Evolutionary conservation across 1,140 invertebrate species (phyloP), one percentile per base, ranked within the genome.

Genomic region (Lordiphosa stackelbergi): DNA sequence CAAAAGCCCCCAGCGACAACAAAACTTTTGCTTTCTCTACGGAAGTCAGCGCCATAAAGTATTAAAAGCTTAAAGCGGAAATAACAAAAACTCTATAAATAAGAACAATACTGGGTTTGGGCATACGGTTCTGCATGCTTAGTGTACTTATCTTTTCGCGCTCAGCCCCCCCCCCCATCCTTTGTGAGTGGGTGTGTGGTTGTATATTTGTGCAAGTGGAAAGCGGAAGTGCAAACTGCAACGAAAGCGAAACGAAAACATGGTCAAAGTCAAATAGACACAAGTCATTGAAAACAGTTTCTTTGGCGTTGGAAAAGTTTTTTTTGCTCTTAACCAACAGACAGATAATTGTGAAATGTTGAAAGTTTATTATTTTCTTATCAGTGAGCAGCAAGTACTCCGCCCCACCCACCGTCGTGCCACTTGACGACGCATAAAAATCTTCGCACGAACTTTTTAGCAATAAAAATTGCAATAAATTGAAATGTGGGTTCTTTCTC

Each of bases 381-480:
- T 77, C 69, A 78, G 52, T 41, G 37, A 41, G 19, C 64, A 54
- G 57, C 68, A 45, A 54, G 48, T 41, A 59, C 52, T 55, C 43
- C 22, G 5, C 22, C 53, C 24, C 22, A 19, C 19, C 19, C 24
- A n/a, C 40, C 12, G 37, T 34, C 22, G 22, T 69, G 42, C 54
- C 55, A 78, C 73, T 77, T 73, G 69, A 73, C 73, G 69, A 78
- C 73, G 73, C 59, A 73, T 78, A 73, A 69, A 77, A 78, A 69
- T 78, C 52, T 62, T 69, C 34, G 59, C 73, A 68, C 58, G 53
- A 66, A 68, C 46, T 72, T 71, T 65, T 66, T 41, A 62, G 72
- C 66, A 66, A 77, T 77, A 75, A 72, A 77, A 77, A 72, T 55
- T 75, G 73, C 73, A 69, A 77, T 78, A 77, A 77, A 77, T 77